Evolutionary conservation across 2,113 vertebrate species (phyloP).

Genomic region (Campylomormyrus tamandua): DNA sequence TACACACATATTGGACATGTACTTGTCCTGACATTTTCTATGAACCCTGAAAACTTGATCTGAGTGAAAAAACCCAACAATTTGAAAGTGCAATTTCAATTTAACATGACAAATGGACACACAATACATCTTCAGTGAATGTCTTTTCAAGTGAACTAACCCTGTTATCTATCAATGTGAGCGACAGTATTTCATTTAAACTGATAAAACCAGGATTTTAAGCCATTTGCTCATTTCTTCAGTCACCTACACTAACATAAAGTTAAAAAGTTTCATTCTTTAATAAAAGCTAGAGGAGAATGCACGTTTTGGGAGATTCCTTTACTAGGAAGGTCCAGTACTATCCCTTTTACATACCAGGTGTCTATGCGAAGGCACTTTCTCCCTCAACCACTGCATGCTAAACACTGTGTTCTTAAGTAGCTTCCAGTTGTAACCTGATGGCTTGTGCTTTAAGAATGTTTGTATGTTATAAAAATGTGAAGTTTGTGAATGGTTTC

Average conservation of each 20-base stretch:
- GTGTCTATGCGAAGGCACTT: not conserved
- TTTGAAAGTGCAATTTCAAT: not conserved
- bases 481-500: slow-evolving; percentile 39
- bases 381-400: slow-evolving; percentile 28
- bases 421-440: slow-evolving; percentile 41
- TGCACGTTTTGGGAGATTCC: not conserved
- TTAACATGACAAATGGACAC: not conserved
- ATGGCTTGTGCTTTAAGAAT: slow-evolving; percentile 31
- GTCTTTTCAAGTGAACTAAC: not conserved
- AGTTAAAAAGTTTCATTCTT: not conserved
- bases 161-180: not conserved
- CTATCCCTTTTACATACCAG: not conserved
- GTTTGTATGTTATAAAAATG: slow-evolving; percentile 31
- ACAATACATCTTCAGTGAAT: not conserved
- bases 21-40: slow-evolving; percentile 37
- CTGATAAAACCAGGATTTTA: not conserved
- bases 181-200: not conserved
- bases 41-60: not conserved
- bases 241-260: not conserved
- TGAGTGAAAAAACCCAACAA: not conserved
- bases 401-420: slow-evolving; percentile 28
- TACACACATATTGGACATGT: slow-evolving; percentile 21
- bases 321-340: not conserved
- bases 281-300: not conserved
- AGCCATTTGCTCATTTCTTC: not conserved